phyloP scores from a whole-genome alignment of 2,888 invertebrate species.

The Drosophila mayaguana region DNA sequence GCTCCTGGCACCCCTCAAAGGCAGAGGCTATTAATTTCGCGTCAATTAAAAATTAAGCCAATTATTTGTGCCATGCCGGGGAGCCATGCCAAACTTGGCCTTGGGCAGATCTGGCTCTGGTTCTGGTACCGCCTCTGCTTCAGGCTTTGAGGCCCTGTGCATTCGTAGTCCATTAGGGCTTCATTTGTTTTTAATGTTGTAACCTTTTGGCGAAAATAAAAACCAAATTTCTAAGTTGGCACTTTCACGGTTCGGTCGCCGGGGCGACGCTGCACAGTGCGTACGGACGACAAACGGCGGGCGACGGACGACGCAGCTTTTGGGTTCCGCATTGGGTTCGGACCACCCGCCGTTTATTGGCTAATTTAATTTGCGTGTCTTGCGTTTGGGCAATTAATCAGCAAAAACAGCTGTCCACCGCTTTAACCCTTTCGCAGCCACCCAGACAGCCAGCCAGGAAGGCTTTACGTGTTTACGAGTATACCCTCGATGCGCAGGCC shows the following conservation, averaged over 20 bases:
- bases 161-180: constrained; percentile 78
- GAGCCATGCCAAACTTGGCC: constrained; percentile 46
- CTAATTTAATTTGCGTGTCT: constrained; percentile 81
- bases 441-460: background rate
- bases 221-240: constrained; percentile 72
- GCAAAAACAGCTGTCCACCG: constrained; percentile 78
- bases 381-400: constrained; percentile 80
- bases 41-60: constrained; percentile 82
- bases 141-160: constrained; percentile 25
- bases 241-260: constrained; percentile 72
- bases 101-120: constrained; percentile 35
- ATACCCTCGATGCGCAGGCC: constrained; percentile 20
- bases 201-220: constrained; percentile 74
- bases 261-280: constrained; percentile 9
- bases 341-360: constrained; percentile 78
- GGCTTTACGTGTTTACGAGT: constrained; percentile 30
- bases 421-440: constrained; percentile 65
- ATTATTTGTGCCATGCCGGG: constrained; percentile 72
- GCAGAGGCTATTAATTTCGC: constrained; percentile 78
- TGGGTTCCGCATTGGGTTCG: constrained; percentile 10
- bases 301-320: constrained; percentile 14
- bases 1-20: constrained; percentile 17
- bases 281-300: constrained; percentile 13
- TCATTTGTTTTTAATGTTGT: constrained; percentile 80
- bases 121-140: background rate